A percentile compares a stretch with the other conserved stretches of the same genome.
Evolutionary conservation across 2,888 invertebrate genomes (phyloP).

Genomic region (Crematogaster levior): DNA sequence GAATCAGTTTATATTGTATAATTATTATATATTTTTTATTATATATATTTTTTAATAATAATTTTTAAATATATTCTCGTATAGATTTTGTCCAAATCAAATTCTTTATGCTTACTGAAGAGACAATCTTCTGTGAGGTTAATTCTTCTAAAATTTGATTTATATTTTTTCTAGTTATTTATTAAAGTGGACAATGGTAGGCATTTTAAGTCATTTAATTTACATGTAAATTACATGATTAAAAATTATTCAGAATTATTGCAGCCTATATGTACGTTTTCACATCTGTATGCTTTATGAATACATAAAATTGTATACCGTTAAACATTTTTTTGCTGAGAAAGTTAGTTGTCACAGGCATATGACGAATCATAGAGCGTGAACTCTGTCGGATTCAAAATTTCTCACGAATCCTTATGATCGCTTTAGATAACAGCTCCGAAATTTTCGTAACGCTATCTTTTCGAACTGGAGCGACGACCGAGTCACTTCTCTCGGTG

Average conservation of each 20-base stretch:
- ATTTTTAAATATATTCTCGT: background rate
- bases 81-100: background rate
- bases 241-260: background rate
- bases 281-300: background rate
- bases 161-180: background rate
- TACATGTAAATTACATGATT: constrained; percentile 8
- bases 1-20: background rate
- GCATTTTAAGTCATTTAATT: background rate
- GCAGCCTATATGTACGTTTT: background rate
- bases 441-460: constrained; percentile 32
- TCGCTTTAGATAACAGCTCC: background rate
- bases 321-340: background rate
- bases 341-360: background rate
- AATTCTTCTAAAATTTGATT: background rate
- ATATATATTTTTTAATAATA: background rate
- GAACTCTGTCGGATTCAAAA: constrained; percentile 3
- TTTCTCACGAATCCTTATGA: constrained; percentile 22
- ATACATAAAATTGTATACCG: background rate
- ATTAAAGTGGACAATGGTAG: background rate
- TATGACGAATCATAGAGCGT: background rate
- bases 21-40: too few species aligned
- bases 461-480: constrained; percentile 33
- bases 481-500: constrained; percentile 22
- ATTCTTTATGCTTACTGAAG: background rate
- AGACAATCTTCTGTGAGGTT: background rate